Conservation (phyloP, 2,888 invertebrate genomes). For the Cantharis lateralis region DNA sequence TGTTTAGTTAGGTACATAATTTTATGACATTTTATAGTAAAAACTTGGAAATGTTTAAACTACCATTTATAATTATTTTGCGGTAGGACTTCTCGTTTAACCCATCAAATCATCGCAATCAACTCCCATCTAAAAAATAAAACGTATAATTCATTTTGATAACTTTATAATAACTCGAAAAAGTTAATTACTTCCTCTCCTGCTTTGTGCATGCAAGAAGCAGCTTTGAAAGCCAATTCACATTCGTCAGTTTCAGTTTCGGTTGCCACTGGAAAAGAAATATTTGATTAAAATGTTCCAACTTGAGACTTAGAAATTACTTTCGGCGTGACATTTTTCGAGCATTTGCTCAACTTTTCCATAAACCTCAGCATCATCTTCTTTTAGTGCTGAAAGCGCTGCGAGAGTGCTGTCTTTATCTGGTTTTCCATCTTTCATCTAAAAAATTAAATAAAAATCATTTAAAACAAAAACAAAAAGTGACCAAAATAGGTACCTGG, state of each 20-base stretch:
- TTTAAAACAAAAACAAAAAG: too few species aligned
- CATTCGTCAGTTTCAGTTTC: slow-evolving; percentile 13
- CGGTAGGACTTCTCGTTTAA: neutral
- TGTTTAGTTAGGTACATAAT: neutral
- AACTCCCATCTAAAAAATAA: slow-evolving; percentile 4
- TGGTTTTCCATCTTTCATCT: slow-evolving; percentile 21
- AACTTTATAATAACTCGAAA: neutral
- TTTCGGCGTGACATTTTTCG: slow-evolving; percentile 52
- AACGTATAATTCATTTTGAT: neutral
- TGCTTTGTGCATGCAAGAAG: neutral
- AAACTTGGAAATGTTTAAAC: neutral
- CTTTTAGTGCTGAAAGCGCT: slow-evolving; percentile 49
- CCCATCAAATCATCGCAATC: neutral
- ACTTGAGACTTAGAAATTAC: slow-evolving; percentile 35
- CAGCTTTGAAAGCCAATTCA: slow-evolving; percentile 8
- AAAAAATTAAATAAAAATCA: neutral
- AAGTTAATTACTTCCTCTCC: slow-evolving; percentile 1
- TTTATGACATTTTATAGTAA: neutral
- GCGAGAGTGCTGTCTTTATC: slow-evolving; percentile 45
- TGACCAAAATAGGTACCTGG: too few species aligned
- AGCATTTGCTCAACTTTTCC: slow-evolving; percentile 53
- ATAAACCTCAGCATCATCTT: slow-evolving; percentile 48
- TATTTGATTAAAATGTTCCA: neutral
- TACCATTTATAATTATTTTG: neutral
- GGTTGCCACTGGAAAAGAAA: slow-evolving; percentile 3